Evolutionary conservation across 1,140 invertebrate species (phyloP), one percentile per base, ranked within the genome.

Genomic region (Nylanderia fulva): DNA sequence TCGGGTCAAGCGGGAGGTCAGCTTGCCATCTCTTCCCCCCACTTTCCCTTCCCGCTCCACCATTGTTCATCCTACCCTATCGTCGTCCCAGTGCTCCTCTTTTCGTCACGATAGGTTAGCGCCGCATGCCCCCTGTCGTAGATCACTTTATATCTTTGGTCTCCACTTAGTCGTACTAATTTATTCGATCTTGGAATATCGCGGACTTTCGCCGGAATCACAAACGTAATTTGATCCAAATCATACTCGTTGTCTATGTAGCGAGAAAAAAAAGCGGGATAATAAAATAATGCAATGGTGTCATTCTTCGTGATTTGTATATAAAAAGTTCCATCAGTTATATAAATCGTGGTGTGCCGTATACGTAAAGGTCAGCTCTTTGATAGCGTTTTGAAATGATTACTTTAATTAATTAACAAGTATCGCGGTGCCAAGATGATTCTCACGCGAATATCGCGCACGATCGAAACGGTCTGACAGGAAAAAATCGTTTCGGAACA

Each of bases 1-100:
- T 89, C 82, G 87, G 92, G 92, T 93, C 91, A 92, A 92, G 85
- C 90, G 60, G 86, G 83, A 90, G 92, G 92, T 93, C 90, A 91
- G 75, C 84, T 74, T 87, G 85, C 85, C 90, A 90, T 87, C 86
- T 85, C 79, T 88, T 71, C 68, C 74, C 68, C 74, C 79, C 85
- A 27, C 68, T 68, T 71, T 79, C 75, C 54, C 39, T 21, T 87
- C 72, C 33, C 63, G 76, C 85, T 84, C 48, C 63, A 68, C 48
- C 72, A 48, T 68, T 54, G 39, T 76, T 86, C 87, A 76, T 82
- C 60, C 52, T 56, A 36, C 36, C 36, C 52, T 68, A 42, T 76
- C 63, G n/a, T n/a, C 36, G 85, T 86, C 82, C 33, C 86, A 85
- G 33, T 86, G 86, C 74, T 91, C 82, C 66, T 91, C 86, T 89